phyloP scores from a whole-genome alignment of 2,113 vertebrate species.

The Pelmatolapia mariae region DNA sequence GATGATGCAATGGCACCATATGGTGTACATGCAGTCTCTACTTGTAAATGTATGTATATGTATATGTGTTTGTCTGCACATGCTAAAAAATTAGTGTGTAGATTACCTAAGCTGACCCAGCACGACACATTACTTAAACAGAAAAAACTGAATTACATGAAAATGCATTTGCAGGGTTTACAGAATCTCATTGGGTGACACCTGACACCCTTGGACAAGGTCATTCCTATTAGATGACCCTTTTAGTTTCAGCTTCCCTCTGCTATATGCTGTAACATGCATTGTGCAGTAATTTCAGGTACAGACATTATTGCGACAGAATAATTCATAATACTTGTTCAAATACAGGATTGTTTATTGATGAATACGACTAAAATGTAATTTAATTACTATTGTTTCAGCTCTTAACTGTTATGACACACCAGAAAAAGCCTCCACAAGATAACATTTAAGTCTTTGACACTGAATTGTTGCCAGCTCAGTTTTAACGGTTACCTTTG shows the following conservation, averaged over 20 bases:
- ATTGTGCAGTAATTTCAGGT: not conserved
- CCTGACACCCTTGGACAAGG: not conserved
- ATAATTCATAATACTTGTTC: not conserved
- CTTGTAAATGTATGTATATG: too few relatives aligned
- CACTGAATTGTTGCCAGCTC: not conserved
- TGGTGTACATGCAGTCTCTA: not conserved
- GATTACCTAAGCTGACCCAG: not conserved
- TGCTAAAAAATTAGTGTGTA: not conserved
- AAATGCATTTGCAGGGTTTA: not conserved
- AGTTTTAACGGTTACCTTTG: not conserved
- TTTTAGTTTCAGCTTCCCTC: not conserved
- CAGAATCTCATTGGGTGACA: not conserved
- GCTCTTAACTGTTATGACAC: not conserved
- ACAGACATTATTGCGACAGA: not conserved
- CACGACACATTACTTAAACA: not conserved
- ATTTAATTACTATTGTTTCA: not conserved
- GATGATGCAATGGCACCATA: constrained; percentile 36
- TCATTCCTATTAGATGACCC: not conserved
- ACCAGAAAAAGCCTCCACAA: not conserved
- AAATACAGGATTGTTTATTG: not conserved
- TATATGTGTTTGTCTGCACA: not conserved
- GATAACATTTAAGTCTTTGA: not conserved
- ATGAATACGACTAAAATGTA: not conserved
- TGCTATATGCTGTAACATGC: not conserved
- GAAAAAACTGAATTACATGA: not conserved